phyloP scores from a whole-genome alignment of 2,797 vertebrate genomes.

The Neopelma chrysocephalum region DNA sequence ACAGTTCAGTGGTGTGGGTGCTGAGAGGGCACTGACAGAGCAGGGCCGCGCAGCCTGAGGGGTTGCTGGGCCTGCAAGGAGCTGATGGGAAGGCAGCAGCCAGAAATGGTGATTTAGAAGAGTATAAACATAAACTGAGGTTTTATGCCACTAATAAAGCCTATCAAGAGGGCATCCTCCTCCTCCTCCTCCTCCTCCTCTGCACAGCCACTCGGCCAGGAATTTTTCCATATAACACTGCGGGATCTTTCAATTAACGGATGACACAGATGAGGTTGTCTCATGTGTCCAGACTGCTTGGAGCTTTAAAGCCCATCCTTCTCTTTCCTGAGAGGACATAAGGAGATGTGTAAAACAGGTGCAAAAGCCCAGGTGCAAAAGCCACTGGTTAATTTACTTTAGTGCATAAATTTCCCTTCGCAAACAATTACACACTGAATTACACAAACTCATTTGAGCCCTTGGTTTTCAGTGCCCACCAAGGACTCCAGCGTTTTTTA shows the following conservation, averaged over 20 bases:
- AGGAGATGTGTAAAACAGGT: not conserved
- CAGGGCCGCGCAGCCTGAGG: not conserved
- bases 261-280: not conserved
- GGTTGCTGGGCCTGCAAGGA: not conserved
- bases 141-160: not conserved
- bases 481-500: not conserved
- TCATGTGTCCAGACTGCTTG: not conserved
- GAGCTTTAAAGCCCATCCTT: not conserved
- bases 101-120: not conserved
- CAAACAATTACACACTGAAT: not conserved
- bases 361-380: not conserved
- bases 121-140: not conserved
- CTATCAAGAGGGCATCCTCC: not conserved
- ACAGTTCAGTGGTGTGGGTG: not conserved
- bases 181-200: not conserved
- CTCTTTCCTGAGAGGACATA: not conserved
- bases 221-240: not conserved
- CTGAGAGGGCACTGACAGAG: not conserved
- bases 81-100: not conserved
- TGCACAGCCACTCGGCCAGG: not conserved
- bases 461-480: constrained; percentile 9
- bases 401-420: not conserved
- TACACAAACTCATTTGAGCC: not conserved
- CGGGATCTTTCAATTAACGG: not conserved
- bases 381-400: not conserved